These are phyloP conservation scores for Heterocephalus glaber DNA, from an alignment of 2,113 vertebrate species.

Conservation along the genomic window DNA sequence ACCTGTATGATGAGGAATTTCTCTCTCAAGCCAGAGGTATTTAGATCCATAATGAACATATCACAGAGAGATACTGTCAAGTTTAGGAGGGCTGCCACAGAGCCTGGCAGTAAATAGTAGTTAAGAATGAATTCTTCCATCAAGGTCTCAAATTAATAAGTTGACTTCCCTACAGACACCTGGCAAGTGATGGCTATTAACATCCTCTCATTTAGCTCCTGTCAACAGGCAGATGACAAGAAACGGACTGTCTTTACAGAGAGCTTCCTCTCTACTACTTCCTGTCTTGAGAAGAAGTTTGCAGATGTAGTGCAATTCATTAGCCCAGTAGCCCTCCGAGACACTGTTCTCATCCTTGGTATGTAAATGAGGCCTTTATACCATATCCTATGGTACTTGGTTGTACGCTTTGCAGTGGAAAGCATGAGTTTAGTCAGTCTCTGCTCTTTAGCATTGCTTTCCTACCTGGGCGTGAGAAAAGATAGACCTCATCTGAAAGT, in stretches of 20 bases:
- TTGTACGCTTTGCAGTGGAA: neutral
- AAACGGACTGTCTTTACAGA: neutral
- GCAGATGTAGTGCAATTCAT: neutral
- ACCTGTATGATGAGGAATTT: neutral
- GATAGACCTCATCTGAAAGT: neutral
- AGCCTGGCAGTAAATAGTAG: neutral
- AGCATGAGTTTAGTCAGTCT: neutral
- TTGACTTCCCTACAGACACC: neutral
- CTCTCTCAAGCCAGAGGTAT: neutral
- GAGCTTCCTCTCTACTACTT: neutral
- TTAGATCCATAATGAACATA: neutral
- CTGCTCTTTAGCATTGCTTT: neutral
- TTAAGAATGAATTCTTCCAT: conserved; percentile 7
- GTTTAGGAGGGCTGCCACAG: neutral
- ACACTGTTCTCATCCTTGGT: neutral
- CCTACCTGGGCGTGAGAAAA: neutral
- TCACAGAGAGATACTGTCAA: neutral
- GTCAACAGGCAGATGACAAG: neutral
- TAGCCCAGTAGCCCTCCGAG: neutral
- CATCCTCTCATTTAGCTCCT: neutral
- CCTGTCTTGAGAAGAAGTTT: neutral
- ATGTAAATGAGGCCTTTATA: neutral
- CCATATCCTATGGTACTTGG: neutral
- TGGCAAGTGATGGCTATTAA: neutral
- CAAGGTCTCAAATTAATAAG: neutral